Conservation (phyloP, 2,797 vertebrate genomes). For the Acanthornis magna region DNA sequence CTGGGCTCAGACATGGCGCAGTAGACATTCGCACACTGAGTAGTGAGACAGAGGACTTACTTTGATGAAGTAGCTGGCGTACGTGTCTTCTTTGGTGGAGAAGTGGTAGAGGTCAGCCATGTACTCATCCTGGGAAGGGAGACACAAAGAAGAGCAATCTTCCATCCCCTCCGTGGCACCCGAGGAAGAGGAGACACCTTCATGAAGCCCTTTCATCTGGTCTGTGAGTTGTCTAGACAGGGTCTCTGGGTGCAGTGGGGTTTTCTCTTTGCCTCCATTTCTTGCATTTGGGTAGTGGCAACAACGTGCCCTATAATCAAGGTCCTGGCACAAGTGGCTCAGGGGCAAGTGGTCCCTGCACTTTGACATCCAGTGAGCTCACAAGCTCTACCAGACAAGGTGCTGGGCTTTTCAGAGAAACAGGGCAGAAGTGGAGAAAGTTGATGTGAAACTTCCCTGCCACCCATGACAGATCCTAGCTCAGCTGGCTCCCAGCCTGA, state of each 20-base stretch:
- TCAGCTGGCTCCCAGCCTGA: not conserved
- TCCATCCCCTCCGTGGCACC: not conserved
- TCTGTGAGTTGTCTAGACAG: not conserved
- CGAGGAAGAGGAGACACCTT: not conserved
- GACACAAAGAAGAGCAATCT: not conserved
- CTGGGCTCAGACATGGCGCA: not conserved
- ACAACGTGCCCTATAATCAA: not conserved
- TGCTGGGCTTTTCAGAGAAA: not conserved
- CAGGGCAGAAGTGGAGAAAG: not conserved
- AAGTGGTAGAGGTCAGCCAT: slow-evolving; percentile 96
- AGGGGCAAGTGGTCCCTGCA: not conserved
- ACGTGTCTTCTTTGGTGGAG: slow-evolving; percentile 90
- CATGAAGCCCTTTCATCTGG: not conserved
- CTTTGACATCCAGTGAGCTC: not conserved
- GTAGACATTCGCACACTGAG: rapidly evolving
- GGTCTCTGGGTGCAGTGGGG: not conserved
- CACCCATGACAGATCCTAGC: not conserved
- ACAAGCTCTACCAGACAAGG: not conserved
- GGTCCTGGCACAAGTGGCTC: not conserved
- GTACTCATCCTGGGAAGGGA: slow-evolving; percentile 86
- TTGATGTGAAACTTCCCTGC: not conserved
- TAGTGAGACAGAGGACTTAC: slow-evolving; percentile 75
- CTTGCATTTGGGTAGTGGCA: not conserved
- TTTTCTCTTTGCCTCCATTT: not conserved
- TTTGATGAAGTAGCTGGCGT: slow-evolving; percentile 89